Conservation (phyloP, 2,797 vertebrate genomes). For the Halcyon chelicuti region DNA sequence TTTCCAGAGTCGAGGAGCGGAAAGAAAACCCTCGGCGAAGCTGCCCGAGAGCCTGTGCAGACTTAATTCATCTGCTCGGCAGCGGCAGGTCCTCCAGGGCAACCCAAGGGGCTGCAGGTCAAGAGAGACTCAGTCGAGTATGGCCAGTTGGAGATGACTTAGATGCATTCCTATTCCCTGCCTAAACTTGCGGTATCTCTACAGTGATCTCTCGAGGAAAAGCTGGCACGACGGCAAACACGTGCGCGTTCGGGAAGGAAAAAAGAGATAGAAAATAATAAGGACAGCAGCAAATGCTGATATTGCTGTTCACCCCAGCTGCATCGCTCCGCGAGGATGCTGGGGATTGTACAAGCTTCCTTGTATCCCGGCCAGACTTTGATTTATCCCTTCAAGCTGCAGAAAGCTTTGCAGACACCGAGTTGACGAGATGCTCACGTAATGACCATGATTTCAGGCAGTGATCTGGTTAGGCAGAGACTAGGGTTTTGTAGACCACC, state of each 20-base stretch:
- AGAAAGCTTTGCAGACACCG: not conserved
- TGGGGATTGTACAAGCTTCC: not conserved
- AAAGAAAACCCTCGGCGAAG: not conserved
- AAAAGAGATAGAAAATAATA: not conserved
- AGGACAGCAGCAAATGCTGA: not conserved
- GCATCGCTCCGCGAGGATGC: not conserved
- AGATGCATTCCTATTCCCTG: not conserved
- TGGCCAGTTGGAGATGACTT: conserved; percentile 23
- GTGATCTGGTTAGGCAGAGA: not conserved
- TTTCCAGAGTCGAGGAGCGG: not conserved
- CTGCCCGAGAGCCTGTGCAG: not conserved
- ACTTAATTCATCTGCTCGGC: conserved; percentile 29
- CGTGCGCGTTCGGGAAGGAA: not conserved
- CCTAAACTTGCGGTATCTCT: not conserved
- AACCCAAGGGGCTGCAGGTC: conserved; percentile 21
- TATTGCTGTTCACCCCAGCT: not conserved
- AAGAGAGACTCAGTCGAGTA: not conserved
- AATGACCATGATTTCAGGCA: rapidly evolving
- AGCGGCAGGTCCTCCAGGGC: not conserved
- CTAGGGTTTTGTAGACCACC: not conserved
- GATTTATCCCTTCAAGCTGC: not conserved
- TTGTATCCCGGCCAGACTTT: not conserved
- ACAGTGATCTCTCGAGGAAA: not conserved
- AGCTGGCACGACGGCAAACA: not conserved
- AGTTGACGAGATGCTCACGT: not conserved